Conservation (phyloP, 1,140 invertebrate species). For the Drosophila pandora region DNA sequence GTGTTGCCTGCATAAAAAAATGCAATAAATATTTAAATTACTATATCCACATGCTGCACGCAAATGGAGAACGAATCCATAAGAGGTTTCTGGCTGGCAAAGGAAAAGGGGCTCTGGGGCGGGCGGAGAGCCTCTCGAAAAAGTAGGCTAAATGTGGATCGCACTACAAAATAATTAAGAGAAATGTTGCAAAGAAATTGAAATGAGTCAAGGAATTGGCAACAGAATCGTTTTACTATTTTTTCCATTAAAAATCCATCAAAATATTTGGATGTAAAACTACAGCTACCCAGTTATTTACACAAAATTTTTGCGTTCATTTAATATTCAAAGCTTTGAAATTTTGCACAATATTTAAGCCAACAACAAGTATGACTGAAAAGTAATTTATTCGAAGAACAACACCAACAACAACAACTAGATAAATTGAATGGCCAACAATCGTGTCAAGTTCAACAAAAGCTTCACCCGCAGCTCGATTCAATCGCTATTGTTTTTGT, state of each 20-base stretch:
- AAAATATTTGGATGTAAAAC: background rate
- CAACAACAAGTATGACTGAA: conserved; percentile 33
- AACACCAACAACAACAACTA: conserved; percentile 50
- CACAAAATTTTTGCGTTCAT: conserved; percentile 34
- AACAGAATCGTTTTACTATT: conserved; percentile 12
- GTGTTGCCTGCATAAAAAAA: conserved; percentile 73
- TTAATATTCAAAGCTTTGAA: conserved; percentile 68
- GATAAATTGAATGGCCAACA: conserved; percentile 49
- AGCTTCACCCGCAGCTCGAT: conserved; percentile 65
- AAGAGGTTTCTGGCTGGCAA: conserved; percentile 21
- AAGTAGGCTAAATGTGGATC: conserved; percentile 70
- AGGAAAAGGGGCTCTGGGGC: conserved; percentile 2
- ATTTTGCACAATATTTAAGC: conserved; percentile 62
- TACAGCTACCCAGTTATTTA: background rate
- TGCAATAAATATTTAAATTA: conserved; percentile 81
- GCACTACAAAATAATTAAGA: conserved; percentile 68
- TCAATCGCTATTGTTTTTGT: conserved; percentile 45
- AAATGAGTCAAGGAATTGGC: conserved; percentile 34
- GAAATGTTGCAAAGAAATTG: conserved; percentile 38
- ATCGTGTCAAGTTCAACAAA: conserved; percentile 80
- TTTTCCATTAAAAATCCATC: background rate
- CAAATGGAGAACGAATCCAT: conserved; percentile 51
- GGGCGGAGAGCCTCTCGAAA: conserved; percentile 33
- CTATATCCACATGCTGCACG: conserved; percentile 73
- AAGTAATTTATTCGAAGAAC: conserved; percentile 54